Evolutionary conservation across 1,140 invertebrate genomes (phyloP).

Genomic region (Pogonomyrmex barbatus): DNA sequence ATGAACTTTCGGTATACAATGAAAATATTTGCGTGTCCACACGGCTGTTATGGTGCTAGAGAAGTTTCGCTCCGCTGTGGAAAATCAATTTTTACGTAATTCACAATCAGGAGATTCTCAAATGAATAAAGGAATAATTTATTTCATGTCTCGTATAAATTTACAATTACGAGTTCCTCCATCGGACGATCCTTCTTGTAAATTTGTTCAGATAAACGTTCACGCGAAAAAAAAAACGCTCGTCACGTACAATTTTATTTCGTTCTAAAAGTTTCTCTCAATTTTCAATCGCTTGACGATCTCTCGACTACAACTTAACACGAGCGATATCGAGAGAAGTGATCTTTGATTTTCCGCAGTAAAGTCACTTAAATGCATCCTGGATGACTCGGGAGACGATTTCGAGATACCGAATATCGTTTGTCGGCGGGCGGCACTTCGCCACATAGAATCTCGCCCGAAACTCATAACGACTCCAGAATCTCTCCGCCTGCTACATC

Average conservation of each 20-base stretch:
- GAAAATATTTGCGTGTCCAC: background rate
- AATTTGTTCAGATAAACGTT: background rate
- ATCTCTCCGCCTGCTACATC: background rate
- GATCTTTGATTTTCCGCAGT: background rate
- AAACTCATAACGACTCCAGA: conserved; percentile 5
- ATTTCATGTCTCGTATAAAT: background rate
- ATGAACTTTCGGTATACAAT: background rate
- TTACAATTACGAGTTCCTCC: background rate
- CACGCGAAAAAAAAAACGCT: background rate
- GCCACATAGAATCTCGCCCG: background rate
- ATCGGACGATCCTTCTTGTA: background rate
- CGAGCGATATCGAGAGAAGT: background rate
- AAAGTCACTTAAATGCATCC: background rate
- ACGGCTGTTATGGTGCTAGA: conserved; percentile 15
- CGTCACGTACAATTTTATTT: background rate
- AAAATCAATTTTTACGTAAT: conserved; percentile 35
- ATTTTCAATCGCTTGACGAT: background rate
- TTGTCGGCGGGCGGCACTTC: background rate
- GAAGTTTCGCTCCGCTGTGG: background rate
- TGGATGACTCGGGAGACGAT: background rate
- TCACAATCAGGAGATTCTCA: conserved; percentile 11
- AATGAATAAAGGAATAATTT: background rate
- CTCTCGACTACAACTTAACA: background rate
- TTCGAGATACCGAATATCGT: background rate
- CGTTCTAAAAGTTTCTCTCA: too few species aligned